Conservation (phyloP, 2,797 vertebrate species). For the Natrix natrix region DNA sequence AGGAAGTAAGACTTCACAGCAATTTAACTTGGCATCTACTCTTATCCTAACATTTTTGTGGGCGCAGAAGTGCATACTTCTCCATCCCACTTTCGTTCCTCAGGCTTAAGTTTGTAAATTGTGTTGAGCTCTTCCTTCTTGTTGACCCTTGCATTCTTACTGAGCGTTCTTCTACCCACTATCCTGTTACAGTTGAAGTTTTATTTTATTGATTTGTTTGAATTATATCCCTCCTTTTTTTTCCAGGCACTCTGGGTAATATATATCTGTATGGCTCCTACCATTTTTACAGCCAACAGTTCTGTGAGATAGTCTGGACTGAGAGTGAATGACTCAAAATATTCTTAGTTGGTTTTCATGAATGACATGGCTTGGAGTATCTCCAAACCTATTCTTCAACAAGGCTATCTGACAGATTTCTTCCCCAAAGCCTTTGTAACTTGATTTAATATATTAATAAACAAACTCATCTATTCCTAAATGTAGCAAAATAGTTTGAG, state of each 20-base stretch:
- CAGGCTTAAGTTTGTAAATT: background rate
- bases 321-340: background rate
- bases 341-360: background rate
- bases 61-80: background rate
- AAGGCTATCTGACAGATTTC: background rate
- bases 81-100: background rate
- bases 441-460: background rate
- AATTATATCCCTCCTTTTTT: background rate
- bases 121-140: background rate
- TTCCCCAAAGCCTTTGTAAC: background rate
- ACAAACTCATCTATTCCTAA: background rate
- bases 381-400: background rate
- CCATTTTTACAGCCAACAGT: background rate
- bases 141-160: background rate
- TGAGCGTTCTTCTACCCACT: background rate
- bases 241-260: background rate
- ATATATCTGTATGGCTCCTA: background rate
- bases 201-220: background rate
- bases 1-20: background rate
- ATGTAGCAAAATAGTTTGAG: background rate
- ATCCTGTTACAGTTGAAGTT: background rate
- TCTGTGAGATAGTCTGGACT: background rate
- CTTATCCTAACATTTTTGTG: background rate
- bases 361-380: background rate
- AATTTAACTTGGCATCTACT: background rate